phyloP scores from a whole-genome alignment of 37 sponge, comb jelly and placozoan genomes.

The Cladorhizidae sp. region DNA sequence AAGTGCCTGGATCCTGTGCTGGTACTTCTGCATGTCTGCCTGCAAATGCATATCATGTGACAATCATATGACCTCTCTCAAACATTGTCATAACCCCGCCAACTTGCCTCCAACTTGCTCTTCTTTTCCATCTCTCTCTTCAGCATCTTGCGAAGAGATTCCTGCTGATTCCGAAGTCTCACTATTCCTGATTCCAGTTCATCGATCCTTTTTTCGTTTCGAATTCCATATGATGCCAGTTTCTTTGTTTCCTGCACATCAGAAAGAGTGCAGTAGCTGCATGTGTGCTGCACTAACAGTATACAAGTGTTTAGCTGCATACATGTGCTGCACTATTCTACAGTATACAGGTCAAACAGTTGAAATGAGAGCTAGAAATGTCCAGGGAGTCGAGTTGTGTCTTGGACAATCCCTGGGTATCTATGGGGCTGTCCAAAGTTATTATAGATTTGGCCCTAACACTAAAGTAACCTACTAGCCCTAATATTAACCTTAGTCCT shows the following conservation, averaged over 20 bases:
- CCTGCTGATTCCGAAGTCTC: constrained; percentile 43
- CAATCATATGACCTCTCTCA: neutral
- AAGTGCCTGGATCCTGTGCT: constrained; percentile 4
- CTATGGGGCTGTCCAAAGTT: no score
- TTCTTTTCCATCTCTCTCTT: constrained; percentile 37
- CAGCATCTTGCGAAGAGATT: constrained; percentile 17
- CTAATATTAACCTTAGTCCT: no score
- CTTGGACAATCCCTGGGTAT: no score
- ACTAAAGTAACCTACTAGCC: no score
- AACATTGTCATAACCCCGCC: neutral
- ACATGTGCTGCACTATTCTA: no score
- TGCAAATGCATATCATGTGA: constrained; percentile 2
- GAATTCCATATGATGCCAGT: constrained; percentile 8
- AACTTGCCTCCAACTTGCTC: constrained; percentile 22
- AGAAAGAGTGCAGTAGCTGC: no score
- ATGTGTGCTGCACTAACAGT: no score
- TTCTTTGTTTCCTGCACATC: constrained; percentile 23
- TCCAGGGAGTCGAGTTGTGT: no score
- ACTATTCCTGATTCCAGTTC: constrained; percentile 36
- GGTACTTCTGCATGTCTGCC: constrained; percentile 32
- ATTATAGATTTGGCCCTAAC: no score
- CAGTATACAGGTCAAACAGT: no score
- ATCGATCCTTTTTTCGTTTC: constrained; percentile 18
- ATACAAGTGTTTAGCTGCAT: no score
- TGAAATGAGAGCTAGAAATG: no score